A percentile compares a stretch with the other conserved stretches of the same genome.
These are phyloP conservation scores for Minunthozetes semirufus DNA, from an alignment of 2,888 invertebrate genomes.

Conservation along the genomic window DNA sequence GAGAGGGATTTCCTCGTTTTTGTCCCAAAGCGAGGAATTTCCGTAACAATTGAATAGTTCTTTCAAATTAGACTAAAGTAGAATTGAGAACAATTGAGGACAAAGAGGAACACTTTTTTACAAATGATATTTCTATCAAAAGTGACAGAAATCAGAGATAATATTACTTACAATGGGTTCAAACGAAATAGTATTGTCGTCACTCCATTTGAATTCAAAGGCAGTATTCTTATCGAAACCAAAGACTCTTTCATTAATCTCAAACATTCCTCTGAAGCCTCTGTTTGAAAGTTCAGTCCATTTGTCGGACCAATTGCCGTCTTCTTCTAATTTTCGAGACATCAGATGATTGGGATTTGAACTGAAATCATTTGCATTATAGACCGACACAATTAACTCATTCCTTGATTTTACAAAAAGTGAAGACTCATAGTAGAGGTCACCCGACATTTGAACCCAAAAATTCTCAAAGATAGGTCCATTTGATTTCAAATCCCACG, in stretches of 20 bases:
- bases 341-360: neutral
- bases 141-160: neutral
- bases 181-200: neutral
- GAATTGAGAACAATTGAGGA: neutral
- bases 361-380: neutral
- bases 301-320: neutral
- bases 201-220: neutral
- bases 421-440: neutral
- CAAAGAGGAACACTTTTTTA: neutral
- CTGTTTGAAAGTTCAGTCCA: neutral
- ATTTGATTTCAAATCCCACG: neutral
- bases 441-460: neutral
- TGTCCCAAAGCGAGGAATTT: neutral
- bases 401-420: neutral
- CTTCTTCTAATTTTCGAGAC: neutral
- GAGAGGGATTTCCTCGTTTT: neutral
- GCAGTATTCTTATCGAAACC: neutral
- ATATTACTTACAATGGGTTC: neutral
- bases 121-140: neutral
- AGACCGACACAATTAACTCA: neutral
- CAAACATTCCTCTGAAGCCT: slow-evolving; percentile 4
- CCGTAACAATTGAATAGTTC: slow-evolving; percentile 3
- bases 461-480: neutral
- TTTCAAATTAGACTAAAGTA: neutral
- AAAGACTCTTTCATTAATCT: neutral